Evolutionary conservation across 2,113 vertebrate genomes (phyloP).

Genomic region (Ptychochromis oligacanthus): DNA sequence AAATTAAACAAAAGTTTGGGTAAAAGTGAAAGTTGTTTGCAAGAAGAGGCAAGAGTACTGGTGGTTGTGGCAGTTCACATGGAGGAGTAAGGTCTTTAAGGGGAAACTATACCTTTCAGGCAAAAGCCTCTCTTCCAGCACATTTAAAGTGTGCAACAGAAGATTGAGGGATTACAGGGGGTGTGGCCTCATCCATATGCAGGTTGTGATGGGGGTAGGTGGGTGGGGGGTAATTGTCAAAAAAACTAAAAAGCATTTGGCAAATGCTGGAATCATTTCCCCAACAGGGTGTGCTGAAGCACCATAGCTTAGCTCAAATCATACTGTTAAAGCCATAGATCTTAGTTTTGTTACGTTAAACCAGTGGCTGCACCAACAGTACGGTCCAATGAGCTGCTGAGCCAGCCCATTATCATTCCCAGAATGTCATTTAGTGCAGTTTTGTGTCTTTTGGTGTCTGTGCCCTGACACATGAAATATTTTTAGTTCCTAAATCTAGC

Average conservation of each 20-base stretch:
- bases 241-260: too few species aligned
- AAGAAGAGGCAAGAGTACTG: background rate
- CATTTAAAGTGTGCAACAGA: background rate
- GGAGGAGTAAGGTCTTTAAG: background rate
- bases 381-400: background rate
- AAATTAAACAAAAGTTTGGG: conserved; percentile 54
- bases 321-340: too few species aligned
- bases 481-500: background rate
- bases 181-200: background rate
- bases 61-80: conserved; percentile 1
- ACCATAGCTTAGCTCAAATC: too few species aligned
- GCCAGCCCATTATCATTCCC: background rate
- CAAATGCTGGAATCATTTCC: too few species aligned
- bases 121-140: background rate
- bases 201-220: background rate
- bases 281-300: too few species aligned
- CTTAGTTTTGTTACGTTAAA: background rate
- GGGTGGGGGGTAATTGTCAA: too few species aligned
- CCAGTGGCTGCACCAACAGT: background rate
- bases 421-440: too few species aligned
- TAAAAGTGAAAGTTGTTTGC: background rate
- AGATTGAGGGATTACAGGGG: background rate
- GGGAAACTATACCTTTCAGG: background rate
- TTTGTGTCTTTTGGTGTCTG: background rate
- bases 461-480: background rate